Base-by-base conservation (phyloP, 2,888 invertebrate species). In the Lacanobia wlatinum region DNA sequence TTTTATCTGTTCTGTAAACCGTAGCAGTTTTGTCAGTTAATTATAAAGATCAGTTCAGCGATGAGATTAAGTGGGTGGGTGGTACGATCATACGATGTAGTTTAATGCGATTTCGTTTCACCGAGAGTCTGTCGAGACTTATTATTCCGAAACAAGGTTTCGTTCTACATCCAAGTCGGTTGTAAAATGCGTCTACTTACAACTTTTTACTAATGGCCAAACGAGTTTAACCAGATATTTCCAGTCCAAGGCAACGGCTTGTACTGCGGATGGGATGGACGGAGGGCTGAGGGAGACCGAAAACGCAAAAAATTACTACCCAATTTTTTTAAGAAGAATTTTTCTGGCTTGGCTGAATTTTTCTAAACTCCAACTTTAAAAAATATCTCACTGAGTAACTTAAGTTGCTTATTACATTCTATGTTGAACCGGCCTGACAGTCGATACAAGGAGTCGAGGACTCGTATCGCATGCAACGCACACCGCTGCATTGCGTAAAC, bases 401-500 rank as follows among this genome's bases (percentile, higher is more conserved):
- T 28, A 28, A 28, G 28, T 55, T 58, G 61, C 75, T 40, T 64
- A 38, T 46, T 66, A 66, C 65, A 69, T 76, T 73, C 62, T 48
- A 64, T 74, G 61, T 83, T 73, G 50, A 71, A 76, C 68, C 50
- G 76, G 70, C 67, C 73, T 70, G 76, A 72, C 73, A 69, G 75
- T 71, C 68, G 81, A 66, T 80, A 73, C 77, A 83, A 86, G 86
- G 84, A 88, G 85, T 75, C 87, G 84, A 85, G 86, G 87, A 87
- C 83, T 87, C 71, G 85, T 85, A 86, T 84, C 77, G 87, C 88
- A 90, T 88, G 92, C 91, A 90, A 85, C 86, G 83, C 88, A 84
- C 89, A 86, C 79, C 82, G 82, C 86, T 80, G 62, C 78, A 82
- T 91, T 92, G 91, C 92, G 91, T 89, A 92, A 92, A 88, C 84